Percentiles rank a stretch among this genome's conserved stretches.
phyloP scores from a whole-genome alignment of 2,888 invertebrate genomes.

The Philhelius pedissequus region DNA sequence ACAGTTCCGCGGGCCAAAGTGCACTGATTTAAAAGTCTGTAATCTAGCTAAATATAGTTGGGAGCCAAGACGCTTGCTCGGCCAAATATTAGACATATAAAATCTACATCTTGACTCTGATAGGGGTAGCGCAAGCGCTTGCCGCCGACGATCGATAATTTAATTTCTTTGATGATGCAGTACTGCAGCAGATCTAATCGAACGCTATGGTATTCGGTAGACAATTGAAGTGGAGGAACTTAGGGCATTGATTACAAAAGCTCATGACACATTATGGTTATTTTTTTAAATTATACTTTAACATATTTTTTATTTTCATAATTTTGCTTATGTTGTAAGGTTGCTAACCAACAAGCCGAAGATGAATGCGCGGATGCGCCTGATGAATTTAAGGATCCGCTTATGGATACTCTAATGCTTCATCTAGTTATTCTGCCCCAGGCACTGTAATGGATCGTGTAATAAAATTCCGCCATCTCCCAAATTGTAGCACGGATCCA shows the following conservation, averaged over 20 bases:
- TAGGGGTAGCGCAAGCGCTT: slow-evolving; percentile 92
- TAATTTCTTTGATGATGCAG: slow-evolving; percentile 95
- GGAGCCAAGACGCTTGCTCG: slow-evolving; percentile 95
- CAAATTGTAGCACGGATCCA: slow-evolving; percentile 98
- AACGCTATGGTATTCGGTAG: slow-evolving; percentile 90
- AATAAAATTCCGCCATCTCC: slow-evolving; percentile 94
- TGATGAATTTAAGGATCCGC: slow-evolving; percentile 96
- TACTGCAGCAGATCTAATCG: slow-evolving; percentile 90
- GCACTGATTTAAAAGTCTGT: slow-evolving; percentile 94
- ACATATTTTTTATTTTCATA: neutral
- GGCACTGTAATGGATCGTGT: slow-evolving; percentile 96
- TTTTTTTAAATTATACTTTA: neutral
- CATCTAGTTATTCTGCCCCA: slow-evolving; percentile 96
- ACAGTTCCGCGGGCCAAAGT: slow-evolving; percentile 97
- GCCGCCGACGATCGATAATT: slow-evolving; percentile 99
- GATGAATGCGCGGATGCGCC: slow-evolving; percentile 97
- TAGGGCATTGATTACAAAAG: slow-evolving; percentile 86
- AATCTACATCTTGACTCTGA: slow-evolving; percentile 96
- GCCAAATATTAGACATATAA: slow-evolving; percentile 97
- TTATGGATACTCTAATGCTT: slow-evolving; percentile 98
- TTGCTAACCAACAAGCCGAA: slow-evolving; percentile 91
- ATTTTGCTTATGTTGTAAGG: slow-evolving; percentile 75
- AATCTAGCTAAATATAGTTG: slow-evolving; percentile 97
- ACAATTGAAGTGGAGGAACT: slow-evolving; percentile 92
- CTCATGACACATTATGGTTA: slow-evolving; percentile 86